phyloP scores from a whole-genome alignment of 2,888 invertebrate species.

The Sesia bembeciformis region DNA sequence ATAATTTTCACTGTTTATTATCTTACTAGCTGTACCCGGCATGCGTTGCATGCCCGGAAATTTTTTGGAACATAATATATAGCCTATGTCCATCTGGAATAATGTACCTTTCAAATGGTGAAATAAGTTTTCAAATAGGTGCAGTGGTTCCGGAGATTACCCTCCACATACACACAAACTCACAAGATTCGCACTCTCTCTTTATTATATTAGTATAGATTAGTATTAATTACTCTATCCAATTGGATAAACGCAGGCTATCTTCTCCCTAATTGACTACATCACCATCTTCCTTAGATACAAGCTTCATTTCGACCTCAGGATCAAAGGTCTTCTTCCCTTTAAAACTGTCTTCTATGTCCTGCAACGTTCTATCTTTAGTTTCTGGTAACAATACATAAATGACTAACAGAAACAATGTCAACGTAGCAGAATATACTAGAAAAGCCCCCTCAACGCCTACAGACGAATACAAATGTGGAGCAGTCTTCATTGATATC shows the following conservation, averaged over 20 bases:
- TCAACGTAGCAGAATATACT: slow-evolving; percentile 51
- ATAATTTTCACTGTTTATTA: too few species aligned
- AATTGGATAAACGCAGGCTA: neutral
- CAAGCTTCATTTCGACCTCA: slow-evolving; percentile 54
- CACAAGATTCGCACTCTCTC: too few species aligned
- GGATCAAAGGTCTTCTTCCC: slow-evolving; percentile 35
- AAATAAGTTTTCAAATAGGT: too few species aligned
- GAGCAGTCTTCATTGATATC: slow-evolving; percentile 66
- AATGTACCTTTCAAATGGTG: too few species aligned
- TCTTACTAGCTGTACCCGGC: too few species aligned
- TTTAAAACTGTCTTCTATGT: slow-evolving; percentile 63
- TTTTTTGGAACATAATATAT: too few species aligned
- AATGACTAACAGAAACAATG: slow-evolving; percentile 45
- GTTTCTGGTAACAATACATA: slow-evolving; percentile 57
- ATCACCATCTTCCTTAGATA: slow-evolving; percentile 20
- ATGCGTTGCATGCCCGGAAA: too few species aligned
- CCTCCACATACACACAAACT: too few species aligned
- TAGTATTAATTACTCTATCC: too few species aligned
- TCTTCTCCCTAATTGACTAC: neutral
- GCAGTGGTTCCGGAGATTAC: too few species aligned
- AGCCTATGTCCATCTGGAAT: too few species aligned
- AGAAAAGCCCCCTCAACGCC: slow-evolving; percentile 62
- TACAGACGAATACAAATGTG: slow-evolving; percentile 54
- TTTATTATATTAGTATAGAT: too few species aligned
- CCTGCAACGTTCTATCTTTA: slow-evolving; percentile 60